Conservation (phyloP, 2,888 invertebrate genomes). For the Amphipoea lucens region DNA sequence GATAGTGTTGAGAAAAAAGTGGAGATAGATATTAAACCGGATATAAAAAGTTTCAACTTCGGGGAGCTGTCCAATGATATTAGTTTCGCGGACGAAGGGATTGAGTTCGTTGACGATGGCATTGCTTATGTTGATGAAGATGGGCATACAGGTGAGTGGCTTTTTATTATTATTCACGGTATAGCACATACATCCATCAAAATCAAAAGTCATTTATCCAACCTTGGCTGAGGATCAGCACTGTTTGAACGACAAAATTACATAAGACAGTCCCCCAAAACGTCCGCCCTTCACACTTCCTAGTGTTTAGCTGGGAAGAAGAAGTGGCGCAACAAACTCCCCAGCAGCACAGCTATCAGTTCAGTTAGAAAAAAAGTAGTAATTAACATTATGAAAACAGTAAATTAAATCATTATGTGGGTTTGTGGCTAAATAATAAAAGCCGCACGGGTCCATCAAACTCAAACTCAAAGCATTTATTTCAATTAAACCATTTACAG, state of each 20-base stretch:
- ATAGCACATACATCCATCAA: not conserved
- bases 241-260: not conserved
- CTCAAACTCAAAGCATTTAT: no score
- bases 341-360: not conserved
- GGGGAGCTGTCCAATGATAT: conserved; percentile 68
- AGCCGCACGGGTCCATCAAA: not conserved
- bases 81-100: conserved; percentile 76
- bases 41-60: conserved; percentile 24
- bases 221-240: not conserved
- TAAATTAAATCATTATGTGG: not conserved
- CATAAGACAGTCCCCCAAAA: not conserved
- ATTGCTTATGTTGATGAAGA: conserved; percentile 63
- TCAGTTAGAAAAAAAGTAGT: not conserved
- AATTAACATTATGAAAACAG: no score
- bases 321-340: not conserved
- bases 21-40: conserved; percentile 14
- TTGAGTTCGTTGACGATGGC: conserved; percentile 77
- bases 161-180: not conserved
- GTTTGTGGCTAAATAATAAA: not conserved
- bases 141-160: conserved; percentile 33
- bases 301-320: not conserved
- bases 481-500: no score
- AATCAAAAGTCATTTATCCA: no score
- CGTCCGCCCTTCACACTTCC: not conserved
- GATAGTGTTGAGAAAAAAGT: conserved; percentile 11